These are phyloP conservation scores for Saguinus midas DNA, from an alignment of 2,113 vertebrate genomes.

Conservation along the genomic window DNA sequence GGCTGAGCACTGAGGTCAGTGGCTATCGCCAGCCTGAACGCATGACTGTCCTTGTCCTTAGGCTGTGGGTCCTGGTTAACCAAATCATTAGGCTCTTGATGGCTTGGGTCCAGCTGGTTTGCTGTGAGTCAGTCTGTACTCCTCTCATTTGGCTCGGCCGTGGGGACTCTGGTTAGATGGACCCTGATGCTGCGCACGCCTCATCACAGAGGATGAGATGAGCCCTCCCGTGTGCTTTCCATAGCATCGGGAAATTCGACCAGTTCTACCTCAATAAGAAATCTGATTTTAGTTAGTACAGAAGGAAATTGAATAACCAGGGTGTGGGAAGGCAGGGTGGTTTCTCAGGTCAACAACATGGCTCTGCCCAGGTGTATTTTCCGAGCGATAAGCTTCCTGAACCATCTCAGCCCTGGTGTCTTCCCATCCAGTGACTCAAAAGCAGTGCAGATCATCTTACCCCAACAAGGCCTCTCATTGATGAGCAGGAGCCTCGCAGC, in stretches of 20 bases:
- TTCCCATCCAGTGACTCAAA: background rate
- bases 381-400: background rate
- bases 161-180: background rate
- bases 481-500: background rate
- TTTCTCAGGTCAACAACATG: background rate
- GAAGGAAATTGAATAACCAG: background rate
- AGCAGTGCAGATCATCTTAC: background rate
- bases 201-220: background rate
- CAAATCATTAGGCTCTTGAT: background rate
- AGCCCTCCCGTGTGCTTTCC: background rate
- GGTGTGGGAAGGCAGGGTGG: too few relatives aligned
- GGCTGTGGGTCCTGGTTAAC: background rate
- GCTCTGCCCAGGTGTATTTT: background rate
- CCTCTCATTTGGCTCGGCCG: background rate
- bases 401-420: background rate
- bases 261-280: background rate
- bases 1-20: background rate
- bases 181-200: background rate
- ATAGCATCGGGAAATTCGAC: background rate
- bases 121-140: background rate
- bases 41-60: background rate
- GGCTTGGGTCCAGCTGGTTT: background rate
- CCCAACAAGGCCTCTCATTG: background rate
- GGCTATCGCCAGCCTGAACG: too few relatives aligned
- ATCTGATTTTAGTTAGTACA: background rate